Evolutionary conservation across 2,888 invertebrate species (phyloP), one percentile per base, ranked within the genome.

Genomic region (Xanthorhoe spadicearia): DNA sequence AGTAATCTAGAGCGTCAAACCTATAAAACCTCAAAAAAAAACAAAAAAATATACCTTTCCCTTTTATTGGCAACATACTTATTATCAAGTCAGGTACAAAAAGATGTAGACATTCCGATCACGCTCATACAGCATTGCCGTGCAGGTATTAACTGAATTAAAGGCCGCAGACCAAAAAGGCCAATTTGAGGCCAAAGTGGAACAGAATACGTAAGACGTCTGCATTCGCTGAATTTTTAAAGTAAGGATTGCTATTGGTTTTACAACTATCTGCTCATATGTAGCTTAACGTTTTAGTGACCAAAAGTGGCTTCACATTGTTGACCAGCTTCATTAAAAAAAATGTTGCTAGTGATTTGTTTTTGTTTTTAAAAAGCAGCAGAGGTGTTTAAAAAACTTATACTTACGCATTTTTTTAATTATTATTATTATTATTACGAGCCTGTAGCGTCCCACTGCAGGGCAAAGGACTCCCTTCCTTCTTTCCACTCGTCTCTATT

Each of bases 111-210:
- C n/a, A 68, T 64, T 68, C 68, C 2, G 46, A 57, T 61, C 68
- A 68, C 68, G 68, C 56, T 28, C 28, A 54, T 50, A 61, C 64
- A 10, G 68, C 68, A 68, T 28, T 68, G 68, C 68, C 50, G 63
- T 56, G 68, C 62, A 59, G 51, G 59, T 59, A 75, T 69, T 73
- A 75, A 72, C 61, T 73, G 70, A 76, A 75, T 76, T 74, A 75
- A 66, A 76, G 76, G 65, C 73, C 69, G 72, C 23, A 52, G 58
- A 62, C 70, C 64, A 70, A 70, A 23, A 58, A 69, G 65, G 70
- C 72, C 66, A 68, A 67, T 66, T 72, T 55, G 70, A 50, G 60
- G 65, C 65, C 60, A 64, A 59, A 55, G 50, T 61, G 46, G 53
- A 61, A 64, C 56, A 17, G 66, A 58, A 70, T 70, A 65, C 67